Percentiles rank a stretch among this genome's conserved stretches.
Evolutionary conservation across 92 coral and sea anemone genomes (phyloP).

Genomic region (Heliopora coerulea): DNA sequence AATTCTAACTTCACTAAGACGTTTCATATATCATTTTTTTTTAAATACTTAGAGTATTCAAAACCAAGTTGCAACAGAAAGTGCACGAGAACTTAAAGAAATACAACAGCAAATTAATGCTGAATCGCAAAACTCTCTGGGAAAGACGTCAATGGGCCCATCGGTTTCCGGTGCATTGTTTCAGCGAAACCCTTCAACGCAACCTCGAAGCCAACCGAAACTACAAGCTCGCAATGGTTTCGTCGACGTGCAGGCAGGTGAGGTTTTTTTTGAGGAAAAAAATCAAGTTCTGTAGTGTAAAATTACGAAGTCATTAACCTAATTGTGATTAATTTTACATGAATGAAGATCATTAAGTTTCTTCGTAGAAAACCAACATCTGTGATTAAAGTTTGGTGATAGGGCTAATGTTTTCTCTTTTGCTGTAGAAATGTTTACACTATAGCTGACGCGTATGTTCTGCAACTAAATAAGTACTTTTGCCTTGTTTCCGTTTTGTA

Average conservation of each 20-base stretch:
- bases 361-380: too few relatives aligned
- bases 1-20: not conserved
- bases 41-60: constrained; percentile 62
- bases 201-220: constrained; percentile 56
- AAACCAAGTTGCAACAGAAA: constrained; percentile 98
- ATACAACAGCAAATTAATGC: constrained; percentile 94
- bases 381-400: too few relatives aligned
- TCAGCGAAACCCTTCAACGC: constrained; percentile 85
- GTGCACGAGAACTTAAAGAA: constrained; percentile 93
- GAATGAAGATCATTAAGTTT: too few relatives aligned
- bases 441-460: too few relatives aligned
- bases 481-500: too few relatives aligned
- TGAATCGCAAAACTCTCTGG: constrained; percentile 96
- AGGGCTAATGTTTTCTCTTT: too few relatives aligned
- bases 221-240: constrained; percentile 44
- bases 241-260: constrained; percentile 54
- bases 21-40: not conserved
- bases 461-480: too few relatives aligned
- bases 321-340: too few relatives aligned
- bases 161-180: constrained; percentile 75
- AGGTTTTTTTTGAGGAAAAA: too few relatives aligned
- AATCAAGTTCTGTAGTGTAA: too few relatives aligned
- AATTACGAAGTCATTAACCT: too few relatives aligned
- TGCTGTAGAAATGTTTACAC: too few relatives aligned
- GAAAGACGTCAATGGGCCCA: constrained; percentile 73